Percentiles rank a stretch among this genome's conserved stretches.
phyloP scores from a whole-genome alignment of 2,113 vertebrate species.

The Paracanthobrama guichenoti region DNA sequence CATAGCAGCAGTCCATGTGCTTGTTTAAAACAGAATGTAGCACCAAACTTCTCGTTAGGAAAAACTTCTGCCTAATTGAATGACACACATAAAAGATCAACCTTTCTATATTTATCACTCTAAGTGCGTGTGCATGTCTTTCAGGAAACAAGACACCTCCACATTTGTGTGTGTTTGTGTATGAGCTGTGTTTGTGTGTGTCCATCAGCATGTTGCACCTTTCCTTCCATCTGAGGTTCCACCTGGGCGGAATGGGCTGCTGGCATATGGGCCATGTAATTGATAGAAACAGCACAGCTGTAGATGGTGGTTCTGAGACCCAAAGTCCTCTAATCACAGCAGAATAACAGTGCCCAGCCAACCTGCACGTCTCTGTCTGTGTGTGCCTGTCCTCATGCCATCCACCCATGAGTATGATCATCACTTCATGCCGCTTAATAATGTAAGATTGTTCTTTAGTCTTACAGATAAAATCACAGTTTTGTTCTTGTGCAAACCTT shows the following conservation, averaged over 20 bases:
- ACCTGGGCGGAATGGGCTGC: constrained; percentile 70
- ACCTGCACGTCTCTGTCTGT: not conserved
- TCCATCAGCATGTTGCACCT: constrained; percentile 45
- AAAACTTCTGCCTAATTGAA: constrained; percentile 40
- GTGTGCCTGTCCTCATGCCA: not conserved
- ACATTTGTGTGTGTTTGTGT: constrained; percentile 28
- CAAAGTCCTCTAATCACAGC: constrained; percentile 74
- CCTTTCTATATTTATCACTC: constrained; percentile 22
- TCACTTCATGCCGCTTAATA: not conserved
- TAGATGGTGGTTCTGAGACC: constrained; percentile 70
- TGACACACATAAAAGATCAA: constrained; percentile 18
- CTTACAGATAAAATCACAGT: not conserved
- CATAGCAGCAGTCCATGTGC: not conserved
- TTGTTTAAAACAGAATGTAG: constrained; percentile 13
- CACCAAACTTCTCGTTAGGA: constrained; percentile 20
- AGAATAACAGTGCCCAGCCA: constrained; percentile 59
- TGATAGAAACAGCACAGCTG: constrained; percentile 82
- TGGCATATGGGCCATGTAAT: constrained; percentile 81
- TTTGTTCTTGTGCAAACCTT: not conserved
- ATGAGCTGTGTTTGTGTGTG: constrained; percentile 17
- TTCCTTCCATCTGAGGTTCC: constrained; percentile 53
- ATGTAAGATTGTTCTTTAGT: not conserved
- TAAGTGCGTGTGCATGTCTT: not conserved
- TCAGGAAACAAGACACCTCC: constrained; percentile 58
- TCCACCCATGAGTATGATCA: not conserved